Base-by-base conservation (phyloP, 2,113 vertebrate genomes). In the Hypocryptadius cinnamomeus region DNA sequence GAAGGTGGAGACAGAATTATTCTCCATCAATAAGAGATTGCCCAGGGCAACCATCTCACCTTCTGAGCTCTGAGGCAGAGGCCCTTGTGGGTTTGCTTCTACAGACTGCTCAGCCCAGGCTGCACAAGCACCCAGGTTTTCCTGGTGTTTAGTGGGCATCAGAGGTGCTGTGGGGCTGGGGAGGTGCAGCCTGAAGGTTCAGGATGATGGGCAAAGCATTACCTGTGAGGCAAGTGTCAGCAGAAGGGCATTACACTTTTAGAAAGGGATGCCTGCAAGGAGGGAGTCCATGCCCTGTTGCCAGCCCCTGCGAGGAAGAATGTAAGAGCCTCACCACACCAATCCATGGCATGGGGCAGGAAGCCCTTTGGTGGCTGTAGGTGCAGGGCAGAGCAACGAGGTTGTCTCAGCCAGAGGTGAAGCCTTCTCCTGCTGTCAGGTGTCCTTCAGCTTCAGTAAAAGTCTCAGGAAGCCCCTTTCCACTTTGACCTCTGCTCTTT, bases 381-480 rank as follows among this genome's bases (percentile, higher is more conserved):
- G 13, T 59, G 22, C 35, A 70, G 44, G n/a, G 31, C 47, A 79
- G 65, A 63, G 15, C 42, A 39, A 87, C 39, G 14, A 40, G 31
- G 19, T 42, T 4, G 0, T 11, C 48, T 25, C 15, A 79, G 48
- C 18, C 37, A 71, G 44, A 54, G 25, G 13, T 39, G 17, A 69
- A 85, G 42, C 10, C 27, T 54, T 57, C 21, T 87, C 35, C 44
- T 88, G 50, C 39, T 77, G 30, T 35, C 40, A 85, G 51, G 20
- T 3, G 3, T 39, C 63, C 59, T 35, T 63, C 71, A 77, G 25
- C 84, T 85, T 74, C 84, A 72, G 44, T 53, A 53, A 16, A 88
- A 91, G 59, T 92, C 84, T 96, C 92, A 96, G 93, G 94, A 94
- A 96, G 54, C 39, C 69, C 44, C 66, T 78, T 79, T n/a, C 60